Percentiles rank a stretch among this genome's conserved stretches.
phyloP scores from a whole-genome alignment of 1,140 invertebrate genomes.

The Apolygus lucorum region DNA sequence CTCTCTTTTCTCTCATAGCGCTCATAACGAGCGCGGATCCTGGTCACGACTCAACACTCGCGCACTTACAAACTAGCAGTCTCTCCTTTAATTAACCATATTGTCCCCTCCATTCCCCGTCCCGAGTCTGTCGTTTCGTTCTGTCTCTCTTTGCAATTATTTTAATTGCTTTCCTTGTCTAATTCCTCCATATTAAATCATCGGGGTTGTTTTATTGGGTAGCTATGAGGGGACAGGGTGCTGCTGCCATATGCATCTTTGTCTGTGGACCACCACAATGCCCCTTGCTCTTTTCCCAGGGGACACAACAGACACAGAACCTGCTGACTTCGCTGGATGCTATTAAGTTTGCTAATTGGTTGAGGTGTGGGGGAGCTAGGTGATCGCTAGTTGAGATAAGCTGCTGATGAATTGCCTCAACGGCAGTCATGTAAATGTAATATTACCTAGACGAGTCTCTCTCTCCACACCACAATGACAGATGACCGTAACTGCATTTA shows the following conservation, averaged over 20 bases:
- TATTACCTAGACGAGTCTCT: too few species aligned
- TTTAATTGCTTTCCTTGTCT: constrained; percentile 23
- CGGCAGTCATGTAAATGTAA: too few species aligned
- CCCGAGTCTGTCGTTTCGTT: neutral
- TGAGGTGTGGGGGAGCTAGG: neutral
- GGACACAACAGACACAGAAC: neutral
- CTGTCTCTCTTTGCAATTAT: constrained; percentile 9
- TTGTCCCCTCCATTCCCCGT: constrained; percentile 6
- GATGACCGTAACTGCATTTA: too few species aligned
- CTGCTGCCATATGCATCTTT: constrained; percentile 2
- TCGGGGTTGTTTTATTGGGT: constrained; percentile 8
- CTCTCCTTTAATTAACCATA: constrained; percentile 20
- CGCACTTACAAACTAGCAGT: constrained; percentile 8
- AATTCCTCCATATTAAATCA: constrained; percentile 14
- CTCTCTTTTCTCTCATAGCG: constrained; percentile 13
- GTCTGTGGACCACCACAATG: neutral
- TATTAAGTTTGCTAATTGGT: neutral
- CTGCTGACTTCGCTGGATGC: neutral
- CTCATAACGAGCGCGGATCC: constrained; percentile 7
- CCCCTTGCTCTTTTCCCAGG: neutral
- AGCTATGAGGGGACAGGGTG: neutral
- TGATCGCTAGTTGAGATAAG: neutral
- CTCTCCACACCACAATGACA: too few species aligned
- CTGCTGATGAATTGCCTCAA: neutral
- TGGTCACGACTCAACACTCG: constrained; percentile 18